Conservation (phyloP, 1,140 invertebrate genomes). For the Cotesia chilonis region DNA sequence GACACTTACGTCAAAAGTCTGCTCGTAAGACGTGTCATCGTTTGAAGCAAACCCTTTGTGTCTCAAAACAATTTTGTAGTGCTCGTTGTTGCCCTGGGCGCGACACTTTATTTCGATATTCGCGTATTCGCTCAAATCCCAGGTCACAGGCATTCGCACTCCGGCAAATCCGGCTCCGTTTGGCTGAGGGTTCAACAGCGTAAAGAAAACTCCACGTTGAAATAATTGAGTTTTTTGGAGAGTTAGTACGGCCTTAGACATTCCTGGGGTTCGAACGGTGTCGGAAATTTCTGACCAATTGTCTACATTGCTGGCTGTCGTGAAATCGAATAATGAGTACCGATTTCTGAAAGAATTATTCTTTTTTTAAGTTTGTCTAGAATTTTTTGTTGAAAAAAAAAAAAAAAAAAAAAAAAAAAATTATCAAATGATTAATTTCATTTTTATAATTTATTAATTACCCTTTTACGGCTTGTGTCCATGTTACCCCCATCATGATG, state of each 20-base stretch:
- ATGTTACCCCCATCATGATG: conserved; percentile 27
- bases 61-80: conserved; percentile 72
- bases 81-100: conserved; percentile 67
- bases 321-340: conserved; percentile 63
- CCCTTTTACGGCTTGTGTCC: conserved; percentile 32
- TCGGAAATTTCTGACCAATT: conserved; percentile 74
- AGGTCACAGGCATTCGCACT: conserved; percentile 60
- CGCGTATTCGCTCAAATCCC: conserved; percentile 65
- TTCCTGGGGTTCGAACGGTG: conserved; percentile 71
- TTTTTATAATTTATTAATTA: conserved; percentile 15
- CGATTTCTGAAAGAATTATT: neutral
- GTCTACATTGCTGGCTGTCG: conserved; percentile 49
- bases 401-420: no score
- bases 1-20: conserved; percentile 69
- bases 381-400: no score
- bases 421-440: neutral
- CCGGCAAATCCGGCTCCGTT: conserved; percentile 78
- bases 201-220: conserved; percentile 74
- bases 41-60: conserved; percentile 69
- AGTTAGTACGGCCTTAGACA: conserved; percentile 72
- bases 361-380: no score
- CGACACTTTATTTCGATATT: conserved; percentile 68
- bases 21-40: conserved; percentile 71
- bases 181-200: conserved; percentile 73
- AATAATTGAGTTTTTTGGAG: conserved; percentile 70